Evolutionary conservation across 1,140 invertebrate species (phyloP).

Genomic region (Drosophila chauvacae): DNA sequence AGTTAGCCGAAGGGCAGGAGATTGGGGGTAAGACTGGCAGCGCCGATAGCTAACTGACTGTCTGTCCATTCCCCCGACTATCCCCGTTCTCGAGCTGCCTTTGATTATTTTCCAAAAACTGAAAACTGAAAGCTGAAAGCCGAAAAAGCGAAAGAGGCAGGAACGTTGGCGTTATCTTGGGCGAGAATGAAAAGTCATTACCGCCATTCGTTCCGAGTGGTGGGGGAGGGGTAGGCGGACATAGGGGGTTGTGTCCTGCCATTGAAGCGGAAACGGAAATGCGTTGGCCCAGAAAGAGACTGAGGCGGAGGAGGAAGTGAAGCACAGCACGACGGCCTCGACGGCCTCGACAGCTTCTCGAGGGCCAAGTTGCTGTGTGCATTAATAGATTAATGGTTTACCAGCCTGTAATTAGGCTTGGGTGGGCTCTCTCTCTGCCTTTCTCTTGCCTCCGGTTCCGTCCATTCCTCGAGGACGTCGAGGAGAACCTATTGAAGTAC

Average conservation of each 20-base stretch:
- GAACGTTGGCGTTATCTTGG: slow-evolving; percentile 77
- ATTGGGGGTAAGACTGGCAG: slow-evolving; percentile 29
- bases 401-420: slow-evolving; percentile 49
- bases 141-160: slow-evolving; percentile 51
- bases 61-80: slow-evolving; percentile 16
- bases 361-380: slow-evolving; percentile 58
- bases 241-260: slow-evolving; percentile 40
- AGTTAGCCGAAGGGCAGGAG: slow-evolving; percentile 5
- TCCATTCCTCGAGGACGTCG: not conserved
- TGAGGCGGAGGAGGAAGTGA: slow-evolving; percentile 10
- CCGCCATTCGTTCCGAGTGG: slow-evolving; percentile 72
- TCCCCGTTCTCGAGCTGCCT: slow-evolving; percentile 31
- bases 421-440: not conserved
- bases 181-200: slow-evolving; percentile 82
- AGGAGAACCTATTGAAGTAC: slow-evolving; percentile 23
- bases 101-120: slow-evolving; percentile 63
- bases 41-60: slow-evolving; percentile 64
- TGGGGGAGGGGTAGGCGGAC: not conserved
- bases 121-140: slow-evolving; percentile 27
- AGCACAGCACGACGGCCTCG: slow-evolving; percentile 11
- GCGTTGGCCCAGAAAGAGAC: slow-evolving; percentile 53
- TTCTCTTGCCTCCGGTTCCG: not conserved
- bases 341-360: slow-evolving; percentile 37
- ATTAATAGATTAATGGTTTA: slow-evolving; percentile 76
- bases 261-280: slow-evolving; percentile 81